A percentile compares a stretch with the other conserved stretches of the same genome.
phyloP scores from a whole-genome alignment of 30 jellyfish, hydroid and myxozoan genomes.

The Aurelia sp. region DNA sequence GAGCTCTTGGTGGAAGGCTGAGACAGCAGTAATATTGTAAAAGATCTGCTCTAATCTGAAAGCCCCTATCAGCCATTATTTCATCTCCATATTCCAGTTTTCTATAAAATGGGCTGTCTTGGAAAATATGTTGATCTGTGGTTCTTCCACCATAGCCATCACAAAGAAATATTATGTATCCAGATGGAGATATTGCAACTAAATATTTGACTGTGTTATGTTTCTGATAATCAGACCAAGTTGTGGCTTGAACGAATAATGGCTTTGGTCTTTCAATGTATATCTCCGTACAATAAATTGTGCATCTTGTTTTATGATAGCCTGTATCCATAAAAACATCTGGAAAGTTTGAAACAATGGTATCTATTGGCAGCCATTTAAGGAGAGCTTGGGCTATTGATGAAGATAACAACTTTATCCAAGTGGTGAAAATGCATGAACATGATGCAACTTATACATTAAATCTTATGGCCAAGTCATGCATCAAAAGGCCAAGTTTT shows the following conservation, averaged over 20 bases:
- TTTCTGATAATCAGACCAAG: conserved; percentile 70
- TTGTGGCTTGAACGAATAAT: conserved; percentile 49
- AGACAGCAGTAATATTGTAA: conserved; percentile 43
- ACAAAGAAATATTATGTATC: conserved; percentile 28
- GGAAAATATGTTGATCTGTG: conserved; percentile 19
- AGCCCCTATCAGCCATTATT: conserved; percentile 56
- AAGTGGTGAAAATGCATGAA: conserved; percentile 31
- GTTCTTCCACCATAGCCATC: conserved; percentile 65
- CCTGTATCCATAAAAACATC: conserved; percentile 26
- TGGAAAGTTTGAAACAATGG: conserved; percentile 37
- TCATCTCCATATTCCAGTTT: conserved; percentile 54
- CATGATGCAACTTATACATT: conserved; percentile 22
- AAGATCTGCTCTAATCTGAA: conserved; percentile 38
- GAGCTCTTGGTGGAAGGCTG: conserved; percentile 58
- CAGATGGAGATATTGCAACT: conserved; percentile 58
- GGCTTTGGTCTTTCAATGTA: conserved; percentile 59
- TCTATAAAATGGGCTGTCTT: conserved; percentile 45
- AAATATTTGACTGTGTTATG: conserved; percentile 51
- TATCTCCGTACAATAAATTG: conserved; percentile 49
- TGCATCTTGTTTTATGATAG: conserved; percentile 56
- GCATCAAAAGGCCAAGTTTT: conserved; percentile 6
- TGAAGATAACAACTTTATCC: conserved; percentile 24
- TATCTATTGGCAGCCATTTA: conserved; percentile 51
- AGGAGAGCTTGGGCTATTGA: conserved; percentile 32
- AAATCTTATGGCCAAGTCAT: conserved; percentile 11